phyloP scores from a whole-genome alignment of 2,113 vertebrate genomes.

The Lycocorax pyrrhopterus region DNA sequence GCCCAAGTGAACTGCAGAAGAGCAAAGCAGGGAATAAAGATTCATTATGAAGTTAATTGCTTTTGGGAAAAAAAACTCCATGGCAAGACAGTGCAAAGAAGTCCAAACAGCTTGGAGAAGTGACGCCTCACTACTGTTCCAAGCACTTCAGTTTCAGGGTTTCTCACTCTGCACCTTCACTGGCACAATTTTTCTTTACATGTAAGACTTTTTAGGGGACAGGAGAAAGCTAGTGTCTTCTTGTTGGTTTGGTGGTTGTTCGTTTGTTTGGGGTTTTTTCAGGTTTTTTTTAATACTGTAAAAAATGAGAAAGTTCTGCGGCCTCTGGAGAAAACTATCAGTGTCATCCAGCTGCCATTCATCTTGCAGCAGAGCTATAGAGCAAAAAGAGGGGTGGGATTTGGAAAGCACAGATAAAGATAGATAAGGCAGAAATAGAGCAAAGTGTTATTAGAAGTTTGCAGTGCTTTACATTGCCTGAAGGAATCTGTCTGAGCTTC shows the following conservation, averaged over 20 bases:
- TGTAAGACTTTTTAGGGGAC: not conserved
- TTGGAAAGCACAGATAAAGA: not conserved
- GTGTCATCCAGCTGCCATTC: not conserved
- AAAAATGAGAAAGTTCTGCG: not conserved
- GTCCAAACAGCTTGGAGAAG: not conserved
- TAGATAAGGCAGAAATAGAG: not conserved
- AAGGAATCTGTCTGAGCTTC: not conserved
- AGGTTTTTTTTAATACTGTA: not conserved
- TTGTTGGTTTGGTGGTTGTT: not conserved
- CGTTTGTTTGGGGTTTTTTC: rapidly evolving
- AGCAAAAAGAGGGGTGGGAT: not conserved
- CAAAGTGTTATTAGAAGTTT: not conserved
- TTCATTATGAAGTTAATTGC: not conserved
- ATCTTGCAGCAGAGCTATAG: not conserved
- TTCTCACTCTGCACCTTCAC: not conserved
- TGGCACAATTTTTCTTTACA: not conserved
- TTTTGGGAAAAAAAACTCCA: not conserved
- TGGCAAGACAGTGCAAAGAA: not conserved
- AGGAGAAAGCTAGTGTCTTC: not conserved
- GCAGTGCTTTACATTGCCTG: not conserved
- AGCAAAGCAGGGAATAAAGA: not conserved
- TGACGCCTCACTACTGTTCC: not conserved
- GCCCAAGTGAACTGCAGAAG: not conserved
- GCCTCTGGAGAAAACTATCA: not conserved
- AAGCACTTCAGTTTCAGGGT: not conserved